Conservation (phyloP, 1,140 invertebrate genomes). For the Atopsyche davidsoni region DNA sequence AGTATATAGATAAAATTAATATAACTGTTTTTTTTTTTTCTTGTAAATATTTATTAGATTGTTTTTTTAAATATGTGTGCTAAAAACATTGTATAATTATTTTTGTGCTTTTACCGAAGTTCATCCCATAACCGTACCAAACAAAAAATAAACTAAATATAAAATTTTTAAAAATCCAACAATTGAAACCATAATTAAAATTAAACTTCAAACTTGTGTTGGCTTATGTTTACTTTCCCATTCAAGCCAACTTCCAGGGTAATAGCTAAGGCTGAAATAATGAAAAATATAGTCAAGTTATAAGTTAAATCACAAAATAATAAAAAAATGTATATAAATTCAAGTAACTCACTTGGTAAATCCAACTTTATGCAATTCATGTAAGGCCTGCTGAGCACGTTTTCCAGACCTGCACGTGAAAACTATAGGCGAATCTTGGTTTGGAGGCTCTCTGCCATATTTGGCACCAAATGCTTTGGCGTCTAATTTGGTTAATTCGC, state of each 20-base stretch:
- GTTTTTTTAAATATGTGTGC: too few relatives aligned
- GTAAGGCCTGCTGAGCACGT: constrained; percentile 44
- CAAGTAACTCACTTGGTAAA: constrained; percentile 43
- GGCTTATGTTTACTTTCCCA: constrained; percentile 22
- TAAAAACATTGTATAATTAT: too few relatives aligned
- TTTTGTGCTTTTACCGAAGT: too few relatives aligned
- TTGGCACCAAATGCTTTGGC: constrained; percentile 40
- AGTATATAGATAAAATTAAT: too few relatives aligned
- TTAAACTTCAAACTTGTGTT: too few relatives aligned
- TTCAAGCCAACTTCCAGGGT: constrained; percentile 27
- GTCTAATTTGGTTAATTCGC: constrained; percentile 19
- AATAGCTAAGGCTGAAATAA: constrained; percentile 25
- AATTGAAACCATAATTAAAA: too few relatives aligned
- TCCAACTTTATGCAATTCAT: constrained; percentile 44
- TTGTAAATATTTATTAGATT: too few relatives aligned
- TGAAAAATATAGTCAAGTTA: constrained; percentile 6
- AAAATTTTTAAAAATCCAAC: too few relatives aligned
- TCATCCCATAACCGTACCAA: too few relatives aligned
- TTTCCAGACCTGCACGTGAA: constrained; percentile 50
- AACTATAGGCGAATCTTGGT: constrained; percentile 45
- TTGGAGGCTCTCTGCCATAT: constrained; percentile 44
- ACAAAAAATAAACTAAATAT: too few relatives aligned
- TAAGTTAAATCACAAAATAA: background rate
- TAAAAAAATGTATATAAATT: too few relatives aligned
- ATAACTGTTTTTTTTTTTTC: too few relatives aligned